Percentiles rank a stretch among this genome's conserved stretches.
Evolutionary conservation across 1,140 invertebrate genomes (phyloP).

Genomic region (Andrena cerasifolii): DNA sequence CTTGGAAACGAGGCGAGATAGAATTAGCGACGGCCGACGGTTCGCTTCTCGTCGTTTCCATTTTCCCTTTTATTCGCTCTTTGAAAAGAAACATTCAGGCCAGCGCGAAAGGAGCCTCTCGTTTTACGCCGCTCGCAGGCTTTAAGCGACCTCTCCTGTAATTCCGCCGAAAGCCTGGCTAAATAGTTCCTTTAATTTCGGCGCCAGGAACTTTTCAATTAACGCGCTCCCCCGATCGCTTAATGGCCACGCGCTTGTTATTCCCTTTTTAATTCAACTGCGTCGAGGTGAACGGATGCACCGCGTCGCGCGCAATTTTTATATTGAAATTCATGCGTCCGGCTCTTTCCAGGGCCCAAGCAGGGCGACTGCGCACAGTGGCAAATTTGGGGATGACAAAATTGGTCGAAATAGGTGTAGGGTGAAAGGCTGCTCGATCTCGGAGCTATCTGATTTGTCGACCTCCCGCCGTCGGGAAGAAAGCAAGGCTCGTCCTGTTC

Average conservation of each 20-base stretch:
- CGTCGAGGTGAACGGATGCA: not conserved
- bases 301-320: no score
- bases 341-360: no score
- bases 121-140: not conserved
- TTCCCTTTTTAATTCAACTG: not conserved
- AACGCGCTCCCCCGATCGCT: not conserved
- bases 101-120: slow-evolving; percentile 4
- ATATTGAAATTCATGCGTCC: no score
- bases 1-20: slow-evolving; percentile 14
- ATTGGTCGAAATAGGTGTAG: no score
- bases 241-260: not conserved
- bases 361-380: no score
- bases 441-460: not conserved
- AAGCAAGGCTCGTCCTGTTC: slow-evolving; percentile 1
- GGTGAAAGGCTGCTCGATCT: no score
- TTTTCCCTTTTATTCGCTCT: not conserved
- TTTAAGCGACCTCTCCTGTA: not conserved
- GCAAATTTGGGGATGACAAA: no score
- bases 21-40: slow-evolving; percentile 23
- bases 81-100: slow-evolving; percentile 18
- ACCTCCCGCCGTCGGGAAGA: not conserved
- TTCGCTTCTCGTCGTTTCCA: not conserved
- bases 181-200: slow-evolving; percentile 26
- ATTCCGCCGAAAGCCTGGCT: not conserved
- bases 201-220: slow-evolving; percentile 31